Conservation (phyloP, 2,113 vertebrate species). For the Heteronetta atricapilla region DNA sequence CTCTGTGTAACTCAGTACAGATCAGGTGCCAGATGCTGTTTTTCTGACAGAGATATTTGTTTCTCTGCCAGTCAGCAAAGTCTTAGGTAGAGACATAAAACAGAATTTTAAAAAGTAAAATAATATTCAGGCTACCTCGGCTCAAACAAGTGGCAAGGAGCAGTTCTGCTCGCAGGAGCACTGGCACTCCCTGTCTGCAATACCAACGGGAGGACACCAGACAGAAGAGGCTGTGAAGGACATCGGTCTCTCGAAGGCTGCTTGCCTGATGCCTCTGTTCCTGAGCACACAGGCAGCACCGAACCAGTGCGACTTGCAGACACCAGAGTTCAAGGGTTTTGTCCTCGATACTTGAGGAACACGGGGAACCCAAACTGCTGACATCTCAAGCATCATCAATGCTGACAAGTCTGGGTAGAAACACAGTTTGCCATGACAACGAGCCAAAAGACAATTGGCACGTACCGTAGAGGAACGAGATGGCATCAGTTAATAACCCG, state of each 20-base stretch:
- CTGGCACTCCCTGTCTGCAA: background rate
- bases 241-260: background rate
- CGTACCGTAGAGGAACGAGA: background rate
- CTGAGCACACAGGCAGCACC: background rate
- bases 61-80: background rate
- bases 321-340: background rate
- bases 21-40: background rate
- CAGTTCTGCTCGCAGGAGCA: background rate
- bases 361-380: background rate
- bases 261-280: background rate
- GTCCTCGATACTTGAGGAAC: background rate
- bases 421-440: fast-evolving
- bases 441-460: background rate
- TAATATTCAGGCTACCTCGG: background rate
- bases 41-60: background rate
- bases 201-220: background rate
- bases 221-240: fast-evolving
- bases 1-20: background rate
- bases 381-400: too few species aligned
- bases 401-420: background rate
- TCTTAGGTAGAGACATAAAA: background rate
- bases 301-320: background rate
- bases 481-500: background rate
- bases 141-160: background rate
- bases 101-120: background rate